A percentile compares a stretch with the other conserved stretches of the same genome.
Conservation (phyloP, 2,797 vertebrate genomes). For the Gephyroberyx darwinii region DNA sequence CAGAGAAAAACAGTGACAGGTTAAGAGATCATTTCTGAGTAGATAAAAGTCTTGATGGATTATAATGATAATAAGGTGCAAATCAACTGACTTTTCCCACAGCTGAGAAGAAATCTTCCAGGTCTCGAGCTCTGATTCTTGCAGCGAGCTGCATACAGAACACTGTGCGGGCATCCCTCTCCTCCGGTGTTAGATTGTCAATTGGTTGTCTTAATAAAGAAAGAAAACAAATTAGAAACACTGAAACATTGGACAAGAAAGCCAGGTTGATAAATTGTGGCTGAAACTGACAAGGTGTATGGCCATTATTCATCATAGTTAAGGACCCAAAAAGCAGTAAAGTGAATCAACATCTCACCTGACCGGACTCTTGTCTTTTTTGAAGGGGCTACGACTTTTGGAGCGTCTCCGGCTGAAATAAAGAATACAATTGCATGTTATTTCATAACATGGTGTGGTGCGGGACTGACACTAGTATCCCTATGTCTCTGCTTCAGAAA, state of each 20-base stretch:
- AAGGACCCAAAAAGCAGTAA: not conserved
- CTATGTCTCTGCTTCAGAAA: too few relatives aligned
- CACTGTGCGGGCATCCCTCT: slow-evolving; percentile 97
- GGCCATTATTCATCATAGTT: not conserved
- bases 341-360: slow-evolving; percentile 79
- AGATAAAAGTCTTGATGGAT: not conserved
- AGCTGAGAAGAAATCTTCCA: slow-evolving; percentile 99
- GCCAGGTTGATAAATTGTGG: not conserved
- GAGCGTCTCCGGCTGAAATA: slow-evolving; percentile 84
- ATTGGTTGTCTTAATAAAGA: slow-evolving; percentile 87
- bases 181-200: slow-evolving; percentile 96
- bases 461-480: too few relatives aligned
- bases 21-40: not conserved
- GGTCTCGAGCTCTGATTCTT: slow-evolving; percentile 94
- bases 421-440: not conserved
- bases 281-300: not conserved
- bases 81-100: slow-evolving; percentile 90
- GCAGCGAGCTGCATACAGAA: slow-evolving; percentile 99
- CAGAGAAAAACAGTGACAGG: not conserved
- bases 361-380: slow-evolving; percentile 96
- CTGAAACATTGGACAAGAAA: not conserved
- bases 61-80: not conserved
- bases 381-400: slow-evolving; percentile 93
- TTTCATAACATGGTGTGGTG: not conserved
- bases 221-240: not conserved